These are phyloP conservation scores for Coreoperca whiteheadi DNA, from an alignment of 2,113 vertebrate species.

Conservation along the genomic window DNA sequence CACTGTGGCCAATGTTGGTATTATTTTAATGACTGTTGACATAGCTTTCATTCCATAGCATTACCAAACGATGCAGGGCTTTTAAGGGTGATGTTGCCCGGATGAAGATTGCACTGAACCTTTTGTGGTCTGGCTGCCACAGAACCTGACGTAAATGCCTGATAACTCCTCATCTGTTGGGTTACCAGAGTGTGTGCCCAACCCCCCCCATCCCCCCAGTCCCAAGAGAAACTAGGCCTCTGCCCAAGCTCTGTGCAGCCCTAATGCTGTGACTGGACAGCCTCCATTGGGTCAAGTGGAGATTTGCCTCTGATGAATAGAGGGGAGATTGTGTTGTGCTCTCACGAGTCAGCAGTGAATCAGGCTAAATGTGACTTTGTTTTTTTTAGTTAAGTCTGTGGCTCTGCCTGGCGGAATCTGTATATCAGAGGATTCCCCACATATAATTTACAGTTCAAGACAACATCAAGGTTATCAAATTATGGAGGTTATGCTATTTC, in stretches of 20 bases:
- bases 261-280: constrained; percentile 76
- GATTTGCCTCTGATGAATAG: constrained; percentile 78
- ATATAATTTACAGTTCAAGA: constrained; percentile 14
- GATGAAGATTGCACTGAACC: neutral
- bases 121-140: constrained; percentile 1
- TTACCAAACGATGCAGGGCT: constrained; percentile 8
- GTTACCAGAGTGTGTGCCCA: constrained; percentile 29
- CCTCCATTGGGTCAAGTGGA: constrained; percentile 80
- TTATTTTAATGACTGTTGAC: constrained; percentile 15
- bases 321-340: constrained; percentile 64
- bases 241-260: constrained; percentile 59
- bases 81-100: constrained; percentile 4
- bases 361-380: constrained; percentile 56
- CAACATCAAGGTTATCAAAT: constrained; percentile 16
- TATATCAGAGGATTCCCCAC: neutral
- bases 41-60: constrained; percentile 5
- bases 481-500: neutral
- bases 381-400: constrained; percentile 59
- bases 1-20: neutral
- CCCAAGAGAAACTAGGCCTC: constrained; percentile 73
- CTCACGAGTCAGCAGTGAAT: constrained; percentile 51
- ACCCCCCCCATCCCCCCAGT: constrained; percentile 31
- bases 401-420: neutral
- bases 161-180: constrained; percentile 53
- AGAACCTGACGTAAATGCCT: constrained; percentile 49